Conservation (phyloP, 2,113 vertebrate genomes). For the Oriolus oriolus region DNA sequence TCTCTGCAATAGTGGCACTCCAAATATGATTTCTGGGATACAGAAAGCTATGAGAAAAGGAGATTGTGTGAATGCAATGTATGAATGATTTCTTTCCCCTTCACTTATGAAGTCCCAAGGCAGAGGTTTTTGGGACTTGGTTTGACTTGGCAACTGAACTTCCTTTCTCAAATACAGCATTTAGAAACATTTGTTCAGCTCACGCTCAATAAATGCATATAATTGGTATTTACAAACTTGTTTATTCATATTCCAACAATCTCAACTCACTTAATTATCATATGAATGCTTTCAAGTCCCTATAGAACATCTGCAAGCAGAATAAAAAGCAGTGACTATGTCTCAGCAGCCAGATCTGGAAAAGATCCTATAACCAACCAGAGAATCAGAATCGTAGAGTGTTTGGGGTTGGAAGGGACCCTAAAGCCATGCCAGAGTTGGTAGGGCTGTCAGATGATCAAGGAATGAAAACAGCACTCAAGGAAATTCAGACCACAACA, state of each 20-base stretch:
- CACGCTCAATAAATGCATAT: not conserved
- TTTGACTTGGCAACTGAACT: not conserved
- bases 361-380: not conserved
- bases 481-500: not conserved
- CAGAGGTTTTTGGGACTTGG: not conserved
- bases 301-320: not conserved
- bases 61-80: not conserved
- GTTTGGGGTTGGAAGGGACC: not conserved
- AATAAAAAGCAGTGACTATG: not conserved
- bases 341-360: not conserved
- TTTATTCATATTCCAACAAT: slow-evolving; percentile 1
- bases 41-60: not conserved
- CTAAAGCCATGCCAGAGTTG: not conserved
- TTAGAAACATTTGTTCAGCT: not conserved
- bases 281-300: not conserved
- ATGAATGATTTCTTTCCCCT: not conserved
- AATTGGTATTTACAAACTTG: slow-evolving; percentile 35
- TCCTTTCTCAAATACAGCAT: not conserved
- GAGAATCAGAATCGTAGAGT: not conserved
- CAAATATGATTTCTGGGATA: not conserved
- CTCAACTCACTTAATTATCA: slow-evolving; percentile 6
- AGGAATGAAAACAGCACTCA: not conserved
- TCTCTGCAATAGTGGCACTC: not conserved
- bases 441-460: not conserved
- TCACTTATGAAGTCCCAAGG: not conserved